A percentile compares a stretch with the other conserved stretches of the same genome.
phyloP scores from a whole-genome alignment of 2,113 vertebrate species.

The Pelmatolapia mariae region DNA sequence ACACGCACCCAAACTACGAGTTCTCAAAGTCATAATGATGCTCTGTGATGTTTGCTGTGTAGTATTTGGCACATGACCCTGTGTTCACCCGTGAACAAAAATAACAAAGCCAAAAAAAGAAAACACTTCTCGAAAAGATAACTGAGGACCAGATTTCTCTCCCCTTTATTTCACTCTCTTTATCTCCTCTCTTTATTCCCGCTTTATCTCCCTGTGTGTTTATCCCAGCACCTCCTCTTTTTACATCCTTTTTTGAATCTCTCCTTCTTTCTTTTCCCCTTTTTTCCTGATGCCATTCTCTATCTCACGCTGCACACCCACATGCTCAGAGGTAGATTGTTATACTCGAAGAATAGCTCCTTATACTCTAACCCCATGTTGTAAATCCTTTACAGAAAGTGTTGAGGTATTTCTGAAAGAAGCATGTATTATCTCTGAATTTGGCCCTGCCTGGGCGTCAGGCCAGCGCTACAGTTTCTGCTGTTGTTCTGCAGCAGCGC shows the following conservation, averaged over 20 bases:
- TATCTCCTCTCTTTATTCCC: neutral
- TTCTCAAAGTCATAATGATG: neutral
- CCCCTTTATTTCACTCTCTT: neutral
- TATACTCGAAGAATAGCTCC: constrained; percentile 21
- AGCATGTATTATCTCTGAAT: constrained; percentile 24
- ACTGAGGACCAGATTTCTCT: neutral
- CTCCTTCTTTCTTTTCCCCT: neutral
- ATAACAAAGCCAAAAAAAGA: neutral
- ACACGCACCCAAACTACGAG: neutral
- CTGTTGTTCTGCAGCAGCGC: neutral
- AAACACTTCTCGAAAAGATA: neutral
- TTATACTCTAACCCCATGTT: constrained; percentile 9
- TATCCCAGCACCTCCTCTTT: neutral
- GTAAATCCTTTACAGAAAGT: constrained; percentile 28
- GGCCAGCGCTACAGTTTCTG: constrained; percentile 11
- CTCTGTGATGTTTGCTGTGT: neutral
- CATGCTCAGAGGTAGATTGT: constrained; percentile 8
- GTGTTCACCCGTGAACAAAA: neutral
- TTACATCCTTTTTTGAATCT: neutral
- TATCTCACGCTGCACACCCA: constrained; percentile 31
- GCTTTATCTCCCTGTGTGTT: neutral
- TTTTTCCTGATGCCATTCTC: neutral
- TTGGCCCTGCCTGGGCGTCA: constrained; percentile 18
- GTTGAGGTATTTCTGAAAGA: constrained; percentile 39
- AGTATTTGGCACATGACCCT: neutral